phyloP scores from a whole-genome alignment of 2,113 vertebrate species.

The Pseudolaguvia tuberculata region DNA sequence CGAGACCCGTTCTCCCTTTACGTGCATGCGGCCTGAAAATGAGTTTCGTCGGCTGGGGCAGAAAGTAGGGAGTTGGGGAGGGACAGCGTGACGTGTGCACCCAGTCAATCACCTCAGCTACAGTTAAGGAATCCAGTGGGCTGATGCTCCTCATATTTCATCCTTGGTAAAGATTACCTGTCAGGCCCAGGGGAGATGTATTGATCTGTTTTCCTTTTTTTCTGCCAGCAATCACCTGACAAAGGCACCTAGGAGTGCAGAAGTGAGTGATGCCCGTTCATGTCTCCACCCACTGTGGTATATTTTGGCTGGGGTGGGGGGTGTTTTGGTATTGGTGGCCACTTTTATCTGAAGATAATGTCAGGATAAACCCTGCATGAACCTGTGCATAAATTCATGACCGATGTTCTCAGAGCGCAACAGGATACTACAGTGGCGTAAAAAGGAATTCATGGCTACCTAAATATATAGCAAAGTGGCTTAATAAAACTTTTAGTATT shows the following conservation, averaged over 20 bases:
- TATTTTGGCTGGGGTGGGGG: slow-evolving; percentile 16
- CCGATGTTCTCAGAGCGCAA: neutral
- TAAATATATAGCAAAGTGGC: neutral
- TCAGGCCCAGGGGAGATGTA: slow-evolving; percentile 77
- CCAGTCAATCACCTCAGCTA: slow-evolving; percentile 73
- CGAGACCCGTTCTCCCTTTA: slow-evolving; percentile 15
- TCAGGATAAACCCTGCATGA: slow-evolving; percentile 70
- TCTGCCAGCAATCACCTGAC: slow-evolving; percentile 77
- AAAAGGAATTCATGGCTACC: neutral
- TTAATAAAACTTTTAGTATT: too few relatives aligned
- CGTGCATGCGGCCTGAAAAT: slow-evolving; percentile 30
- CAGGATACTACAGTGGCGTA: neutral
- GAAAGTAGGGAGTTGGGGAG: slow-evolving; percentile 51
- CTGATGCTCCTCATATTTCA: slow-evolving; percentile 74
- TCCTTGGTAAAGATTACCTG: slow-evolving; percentile 79
- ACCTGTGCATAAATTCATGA: slow-evolving; percentile 54
- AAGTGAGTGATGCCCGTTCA: slow-evolving; percentile 71
- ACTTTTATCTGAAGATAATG: slow-evolving; percentile 54
- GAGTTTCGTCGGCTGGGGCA: slow-evolving; percentile 50
- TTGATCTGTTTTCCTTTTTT: slow-evolving; percentile 82
- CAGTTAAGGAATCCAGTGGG: slow-evolving; percentile 74
- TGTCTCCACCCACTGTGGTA: slow-evolving; percentile 44
- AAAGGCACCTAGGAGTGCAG: slow-evolving; percentile 72
- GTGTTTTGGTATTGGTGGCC: slow-evolving; percentile 57
- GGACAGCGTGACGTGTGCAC: slow-evolving; percentile 48